These are phyloP conservation scores for Andinoacara biseriatus DNA, from an alignment of 2,113 vertebrate species.

Conservation along the genomic window DNA sequence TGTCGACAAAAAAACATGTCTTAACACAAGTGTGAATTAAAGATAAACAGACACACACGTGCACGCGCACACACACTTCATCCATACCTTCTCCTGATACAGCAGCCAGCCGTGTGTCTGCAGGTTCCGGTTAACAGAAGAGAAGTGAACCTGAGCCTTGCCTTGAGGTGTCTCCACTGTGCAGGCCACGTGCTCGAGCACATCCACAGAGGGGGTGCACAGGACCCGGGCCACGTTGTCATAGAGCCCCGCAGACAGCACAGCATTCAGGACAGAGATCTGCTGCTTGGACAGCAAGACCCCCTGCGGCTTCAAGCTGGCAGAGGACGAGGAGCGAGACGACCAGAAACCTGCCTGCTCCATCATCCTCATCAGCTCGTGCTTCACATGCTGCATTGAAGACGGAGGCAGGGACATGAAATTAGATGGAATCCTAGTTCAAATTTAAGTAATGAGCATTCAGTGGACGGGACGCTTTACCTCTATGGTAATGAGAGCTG, in stretches of 20 bases:
- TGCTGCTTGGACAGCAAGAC: conserved; percentile 80
- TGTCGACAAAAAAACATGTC: conserved; percentile 53
- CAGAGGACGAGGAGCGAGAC: conserved; percentile 44
- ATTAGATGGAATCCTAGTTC: neutral
- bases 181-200: conserved; percentile 89
- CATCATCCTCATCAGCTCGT: conserved; percentile 90
- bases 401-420: neutral
- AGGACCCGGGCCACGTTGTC: conserved; percentile 91
- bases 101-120: conserved; percentile 94
- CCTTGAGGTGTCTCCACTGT: conserved; percentile 93
- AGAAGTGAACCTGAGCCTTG: conserved; percentile 93
- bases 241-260: conserved; percentile 92
- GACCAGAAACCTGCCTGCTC: conserved; percentile 89
- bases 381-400: conserved; percentile 87
- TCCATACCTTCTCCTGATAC: conserved; percentile 93
- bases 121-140: conserved; percentile 92
- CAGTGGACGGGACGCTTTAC: conserved; percentile 64
- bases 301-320: conserved; percentile 8
- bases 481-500: conserved; percentile 92
- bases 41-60: neutral
- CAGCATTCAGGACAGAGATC: conserved; percentile 88
- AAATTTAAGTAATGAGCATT: fast-evolving
- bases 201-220: conserved; percentile 87
- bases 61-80: neutral
- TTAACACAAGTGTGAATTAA: neutral